Conservation (phyloP, 2,113 vertebrate genomes). For the Megaleporinus macrocephalus region DNA sequence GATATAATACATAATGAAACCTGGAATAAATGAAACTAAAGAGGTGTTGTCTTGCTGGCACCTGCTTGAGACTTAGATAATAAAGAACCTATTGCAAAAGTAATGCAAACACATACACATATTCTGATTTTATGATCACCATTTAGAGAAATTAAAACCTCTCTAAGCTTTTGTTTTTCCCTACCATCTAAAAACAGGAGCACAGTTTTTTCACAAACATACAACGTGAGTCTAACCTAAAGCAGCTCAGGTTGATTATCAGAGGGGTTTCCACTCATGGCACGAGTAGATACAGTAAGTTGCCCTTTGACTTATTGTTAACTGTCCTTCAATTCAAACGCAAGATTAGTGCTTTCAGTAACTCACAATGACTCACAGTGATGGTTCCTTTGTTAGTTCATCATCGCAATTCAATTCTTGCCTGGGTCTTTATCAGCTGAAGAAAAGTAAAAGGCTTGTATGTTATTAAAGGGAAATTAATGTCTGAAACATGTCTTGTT, state of each 20-base stretch:
- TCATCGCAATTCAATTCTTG: not conserved
- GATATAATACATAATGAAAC: not conserved
- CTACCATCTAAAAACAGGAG: not conserved
- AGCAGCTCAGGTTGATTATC: not conserved
- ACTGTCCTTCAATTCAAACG: not conserved
- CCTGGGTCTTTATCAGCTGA: constrained; percentile 1
- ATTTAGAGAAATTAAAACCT: not conserved
- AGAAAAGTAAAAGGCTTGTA: not conserved
- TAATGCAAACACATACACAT: not conserved
- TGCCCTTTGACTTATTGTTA: not conserved
- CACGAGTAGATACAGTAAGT: not conserved
- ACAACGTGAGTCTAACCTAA: not conserved
- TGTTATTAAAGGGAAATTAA: not conserved
- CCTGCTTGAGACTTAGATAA: not conserved
- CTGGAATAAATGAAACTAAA: constrained; percentile 1
- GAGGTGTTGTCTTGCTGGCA: not conserved
- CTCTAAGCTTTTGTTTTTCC: not conserved
- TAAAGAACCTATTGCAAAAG: not conserved
- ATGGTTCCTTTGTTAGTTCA: not conserved
- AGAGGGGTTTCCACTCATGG: not conserved
- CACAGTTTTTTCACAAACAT: not conserved
- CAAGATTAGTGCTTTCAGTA: not conserved
- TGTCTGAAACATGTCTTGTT: not conserved
- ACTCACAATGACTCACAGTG: not conserved
- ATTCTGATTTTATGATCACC: not conserved